Evolutionary conservation across 2,797 vertebrate genomes (phyloP), one percentile per base, ranked within the genome.

Genomic region (Psittacula derbiana): DNA sequence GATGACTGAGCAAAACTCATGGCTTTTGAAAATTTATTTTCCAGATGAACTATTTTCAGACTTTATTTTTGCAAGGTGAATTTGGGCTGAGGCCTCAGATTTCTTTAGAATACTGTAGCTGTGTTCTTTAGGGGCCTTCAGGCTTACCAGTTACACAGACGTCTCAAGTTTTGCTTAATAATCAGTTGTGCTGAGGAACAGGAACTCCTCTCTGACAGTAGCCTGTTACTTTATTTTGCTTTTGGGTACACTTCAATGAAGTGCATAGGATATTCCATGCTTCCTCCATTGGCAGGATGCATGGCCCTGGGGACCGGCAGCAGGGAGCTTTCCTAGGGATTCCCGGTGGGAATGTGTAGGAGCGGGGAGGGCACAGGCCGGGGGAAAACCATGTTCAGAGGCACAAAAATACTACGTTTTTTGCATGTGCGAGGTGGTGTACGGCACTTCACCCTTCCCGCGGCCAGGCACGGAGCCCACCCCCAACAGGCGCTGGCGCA

Each of bases 121-220:
- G 10, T 69, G 16, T 84, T 64, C 27, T 66, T 55, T 4, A 19
- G 21, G n/a, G 23, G n/a, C 24, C 43, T 72, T 65, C 10, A 33
- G 33, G 49, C 21, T 36, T 74, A 10, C 0, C 11, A 31, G 12
- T 65, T 71, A 4, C 0, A 5, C 16, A 3, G 17, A 4, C 9
- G 6, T n/a, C 7, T 72, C 3, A 50, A 43, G 3, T 65, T 67
- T 24, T 73, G 12, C 28, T 33, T 53, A 8, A 19, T 58, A 17
- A 12, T 10, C 38, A 6, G 16, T 31, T 78, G 5, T 4, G 6
- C 14, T 21, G 67, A 25, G 47, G 65, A 69, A 36, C 6, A 6
- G 27, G 28, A 8, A 9, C 4, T 40, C 16, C 40, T 3, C 24
- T 58, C 23, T 27, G 8, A 2, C 13, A 10, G 1, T 15, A 46